Evolutionary conservation across 2,888 invertebrate genomes (phyloP).

Genomic region (Nomada ferruginata): DNA sequence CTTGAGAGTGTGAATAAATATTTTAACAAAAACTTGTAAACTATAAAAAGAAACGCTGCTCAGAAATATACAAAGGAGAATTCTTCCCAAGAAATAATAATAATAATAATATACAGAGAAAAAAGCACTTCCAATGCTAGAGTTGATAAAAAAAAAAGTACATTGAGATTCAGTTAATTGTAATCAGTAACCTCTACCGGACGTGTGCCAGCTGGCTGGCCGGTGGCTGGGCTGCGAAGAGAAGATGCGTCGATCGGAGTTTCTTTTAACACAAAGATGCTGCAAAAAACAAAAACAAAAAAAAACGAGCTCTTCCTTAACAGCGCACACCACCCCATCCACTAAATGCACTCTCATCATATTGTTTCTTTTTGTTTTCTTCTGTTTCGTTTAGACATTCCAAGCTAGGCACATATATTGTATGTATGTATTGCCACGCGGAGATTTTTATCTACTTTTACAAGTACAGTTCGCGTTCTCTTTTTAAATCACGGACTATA

Average conservation of each 20-base stretch:
- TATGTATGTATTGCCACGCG: conserved; percentile 67
- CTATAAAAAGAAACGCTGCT: conserved; percentile 79
- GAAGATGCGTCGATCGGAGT: conserved; percentile 46
- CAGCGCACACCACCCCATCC: conserved; percentile 70
- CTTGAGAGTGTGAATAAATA: conserved; percentile 82
- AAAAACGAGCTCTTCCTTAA: conserved; percentile 62
- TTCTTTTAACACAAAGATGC: conserved; percentile 36
- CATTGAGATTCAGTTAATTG: conserved; percentile 70
- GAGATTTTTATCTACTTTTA: conserved; percentile 73
- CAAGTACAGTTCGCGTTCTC: conserved; percentile 67
- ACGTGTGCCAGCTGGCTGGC: conserved; percentile 73
- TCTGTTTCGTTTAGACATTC: conserved; percentile 78
- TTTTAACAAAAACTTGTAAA: conserved; percentile 80
- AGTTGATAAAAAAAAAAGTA: conserved; percentile 66
- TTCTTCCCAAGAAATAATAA: conserved; percentile 77
- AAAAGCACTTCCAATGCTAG: conserved; percentile 75
- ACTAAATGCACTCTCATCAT: conserved; percentile 70
- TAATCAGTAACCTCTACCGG: conserved; percentile 69
- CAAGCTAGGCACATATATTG: conserved; percentile 72
- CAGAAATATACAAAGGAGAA: conserved; percentile 81
- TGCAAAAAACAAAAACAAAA: conserved; percentile 28
- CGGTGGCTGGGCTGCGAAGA: conserved; percentile 69
- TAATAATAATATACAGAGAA: conserved; percentile 68
- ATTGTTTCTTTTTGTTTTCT: conserved; percentile 64
- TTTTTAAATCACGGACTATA: conserved; percentile 70